Base-by-base conservation (phyloP, 92 coral and sea anemone genomes). In the Bergia puertoricense region DNA sequence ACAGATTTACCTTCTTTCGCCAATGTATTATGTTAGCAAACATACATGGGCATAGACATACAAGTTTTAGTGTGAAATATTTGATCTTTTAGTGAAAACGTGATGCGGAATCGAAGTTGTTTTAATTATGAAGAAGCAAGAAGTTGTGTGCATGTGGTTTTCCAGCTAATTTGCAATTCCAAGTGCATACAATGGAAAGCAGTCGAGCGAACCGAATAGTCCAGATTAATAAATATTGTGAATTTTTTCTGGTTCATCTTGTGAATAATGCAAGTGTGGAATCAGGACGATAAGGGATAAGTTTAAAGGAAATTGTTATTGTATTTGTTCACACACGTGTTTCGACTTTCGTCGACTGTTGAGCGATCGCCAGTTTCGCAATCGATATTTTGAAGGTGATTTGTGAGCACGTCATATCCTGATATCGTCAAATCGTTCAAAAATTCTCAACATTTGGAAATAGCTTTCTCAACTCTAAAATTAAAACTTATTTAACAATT, bases 101-200 rank as follows among this genome's bases (percentile, higher is more conserved):
- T 22, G 71, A 73, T 71, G 75, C 66, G 66, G 87, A 71, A 84
- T 46, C 22, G 85, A 66, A 22, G 10, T 38, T 37, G 22, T 22
- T 80, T 38, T 54, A 38, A 43, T 57, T 37, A 84, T 85, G 48
- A 30, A 30, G 30, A 30, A 30, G 30, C 30, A 30, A 30, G 85
- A 39, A 77, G 38, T 76, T 39, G 38, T 78, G 76, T 88, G 86
- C 90, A 85, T 91, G 92, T 89, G 93, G 93, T 89, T 91, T 80
- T 85, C 82, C 90, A 85, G 54, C 56, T 83, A 75, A 91, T 91
- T 89, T 85, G 93, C 93, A 89, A 91, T 91, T 74, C 93, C 90
- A 85, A 85, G 37, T 45, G 46, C 41, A 74, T 78, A 67, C 15
- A 69, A 48, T 23, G 68, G 81, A 80, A 88, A 66, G 36, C 86